Evolutionary conservation across 2,797 vertebrate species (phyloP).

Genomic region (Meda fulgida): DNA sequence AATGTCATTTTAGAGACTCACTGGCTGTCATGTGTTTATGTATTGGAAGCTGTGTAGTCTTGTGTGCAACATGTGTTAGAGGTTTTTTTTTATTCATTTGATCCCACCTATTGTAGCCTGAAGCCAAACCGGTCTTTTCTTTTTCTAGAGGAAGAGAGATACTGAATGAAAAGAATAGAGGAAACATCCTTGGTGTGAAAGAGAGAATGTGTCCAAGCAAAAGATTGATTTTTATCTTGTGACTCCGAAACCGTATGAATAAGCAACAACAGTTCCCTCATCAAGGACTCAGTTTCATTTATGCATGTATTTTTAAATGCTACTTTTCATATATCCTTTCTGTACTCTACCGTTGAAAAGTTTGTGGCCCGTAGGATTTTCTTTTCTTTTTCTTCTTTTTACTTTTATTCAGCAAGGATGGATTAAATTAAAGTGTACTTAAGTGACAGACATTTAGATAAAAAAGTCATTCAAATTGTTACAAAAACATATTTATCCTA

Average conservation of each 20-base stretch:
- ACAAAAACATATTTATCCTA: too few relatives aligned
- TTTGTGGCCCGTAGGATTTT: too few relatives aligned
- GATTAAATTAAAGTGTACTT: too few relatives aligned
- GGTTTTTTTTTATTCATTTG: neutral
- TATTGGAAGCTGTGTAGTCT: neutral
- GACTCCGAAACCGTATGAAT: too few relatives aligned
- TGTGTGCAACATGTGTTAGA: too few relatives aligned
- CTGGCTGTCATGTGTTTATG: neutral
- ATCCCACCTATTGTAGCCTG: neutral
- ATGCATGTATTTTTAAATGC: neutral
- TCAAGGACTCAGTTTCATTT: too few relatives aligned
- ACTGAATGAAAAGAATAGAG: slow-evolving; percentile 7
- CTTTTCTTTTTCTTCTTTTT: too few relatives aligned
- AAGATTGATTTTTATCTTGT: neutral
- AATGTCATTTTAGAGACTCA: neutral
- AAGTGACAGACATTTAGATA: too few relatives aligned
- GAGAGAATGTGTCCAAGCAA: neutral
- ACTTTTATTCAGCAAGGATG: too few relatives aligned
- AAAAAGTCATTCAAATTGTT: too few relatives aligned
- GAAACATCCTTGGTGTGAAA: neutral
- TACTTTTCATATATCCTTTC: neutral
- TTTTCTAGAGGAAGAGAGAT: neutral
- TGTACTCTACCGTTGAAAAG: neutral
- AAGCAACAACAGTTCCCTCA: too few relatives aligned
- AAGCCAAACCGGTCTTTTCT: neutral